Conservation (phyloP, 2,797 vertebrate genomes). For the Phyllotis vaccarum region DNA sequence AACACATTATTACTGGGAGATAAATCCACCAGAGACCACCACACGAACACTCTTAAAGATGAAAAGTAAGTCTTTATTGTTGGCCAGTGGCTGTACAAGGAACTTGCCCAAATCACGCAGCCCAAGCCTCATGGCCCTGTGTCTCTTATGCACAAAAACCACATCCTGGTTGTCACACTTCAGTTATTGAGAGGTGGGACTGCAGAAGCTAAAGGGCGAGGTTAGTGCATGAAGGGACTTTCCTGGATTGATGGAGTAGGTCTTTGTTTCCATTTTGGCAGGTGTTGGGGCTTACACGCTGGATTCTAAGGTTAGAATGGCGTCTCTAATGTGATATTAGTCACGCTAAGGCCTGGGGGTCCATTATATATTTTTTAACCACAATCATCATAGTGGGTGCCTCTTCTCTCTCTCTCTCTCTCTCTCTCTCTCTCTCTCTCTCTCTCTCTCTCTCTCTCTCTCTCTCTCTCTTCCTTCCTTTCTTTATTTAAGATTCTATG, state of each 20-base stretch:
- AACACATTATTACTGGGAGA: neutral
- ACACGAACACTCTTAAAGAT: neutral
- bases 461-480: neutral
- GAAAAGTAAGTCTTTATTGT: neutral
- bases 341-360: neutral
- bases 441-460: no score
- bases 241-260: accelerated
- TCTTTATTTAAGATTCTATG: neutral
- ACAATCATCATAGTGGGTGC: neutral
- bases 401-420: no score
- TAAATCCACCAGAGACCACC: neutral
- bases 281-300: no score
- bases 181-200: neutral
- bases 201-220: neutral
- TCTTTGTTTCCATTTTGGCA: neutral
- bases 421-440: no score
- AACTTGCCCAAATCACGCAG: neutral
- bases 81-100: no score
- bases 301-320: neutral
- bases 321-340: neutral
- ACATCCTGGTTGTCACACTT: neutral
- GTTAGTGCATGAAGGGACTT: no score
- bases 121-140: neutral
- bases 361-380: neutral
- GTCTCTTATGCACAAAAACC: neutral